phyloP scores from a whole-genome alignment of 2,113 vertebrate species.

The Chlamydotis undulata region DNA sequence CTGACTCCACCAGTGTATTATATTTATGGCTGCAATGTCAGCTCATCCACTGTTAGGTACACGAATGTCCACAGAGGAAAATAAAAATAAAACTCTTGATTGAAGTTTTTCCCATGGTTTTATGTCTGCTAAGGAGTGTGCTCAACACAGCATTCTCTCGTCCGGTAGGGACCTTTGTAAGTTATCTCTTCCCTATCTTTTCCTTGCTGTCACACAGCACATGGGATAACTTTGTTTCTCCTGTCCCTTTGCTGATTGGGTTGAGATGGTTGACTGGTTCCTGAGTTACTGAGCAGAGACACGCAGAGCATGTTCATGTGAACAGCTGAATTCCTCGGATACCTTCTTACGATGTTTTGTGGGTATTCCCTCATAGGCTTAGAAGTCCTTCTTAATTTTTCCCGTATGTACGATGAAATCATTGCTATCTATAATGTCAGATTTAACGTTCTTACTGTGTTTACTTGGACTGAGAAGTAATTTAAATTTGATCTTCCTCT shows the following conservation, averaged over 20 bases:
- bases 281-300: not conserved
- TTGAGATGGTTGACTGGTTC: not conserved
- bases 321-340: not conserved
- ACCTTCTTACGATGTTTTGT: not conserved
- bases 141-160: not conserved
- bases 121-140: not conserved
- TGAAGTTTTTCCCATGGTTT: not conserved
- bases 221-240: not conserved
- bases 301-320: not conserved
- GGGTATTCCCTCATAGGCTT: not conserved
- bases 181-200: not conserved
- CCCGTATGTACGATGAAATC: not conserved
- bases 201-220: not conserved
- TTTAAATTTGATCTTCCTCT: not conserved
- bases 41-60: not conserved
- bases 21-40: not conserved
- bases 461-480: not conserved
- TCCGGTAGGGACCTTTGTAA: not conserved
- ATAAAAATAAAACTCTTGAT: not conserved
- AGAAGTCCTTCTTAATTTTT: not conserved
- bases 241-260: not conserved
- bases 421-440: not conserved
- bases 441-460: not conserved
- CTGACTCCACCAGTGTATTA: not conserved
- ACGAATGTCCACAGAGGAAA: not conserved